Evolutionary conservation across 2,797 vertebrate genomes (phyloP), one percentile per base, ranked within the genome.

Genomic region (Phalanger gymnotis): DNA sequence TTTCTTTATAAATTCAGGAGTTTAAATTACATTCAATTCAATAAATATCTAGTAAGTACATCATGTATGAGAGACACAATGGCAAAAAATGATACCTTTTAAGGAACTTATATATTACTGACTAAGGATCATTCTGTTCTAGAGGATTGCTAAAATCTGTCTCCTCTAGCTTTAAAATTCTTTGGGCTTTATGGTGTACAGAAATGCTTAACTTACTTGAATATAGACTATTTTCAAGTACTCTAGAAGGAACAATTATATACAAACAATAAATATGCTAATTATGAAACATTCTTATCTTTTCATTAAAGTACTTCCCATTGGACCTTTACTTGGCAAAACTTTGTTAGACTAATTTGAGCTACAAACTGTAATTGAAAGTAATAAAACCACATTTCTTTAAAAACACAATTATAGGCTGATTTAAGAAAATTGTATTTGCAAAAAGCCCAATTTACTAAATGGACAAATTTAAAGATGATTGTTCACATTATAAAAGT

Each of bases 361-460:
- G 58, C 92, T 91, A 57, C 11, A 92, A 28, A 12, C 73, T n/a
- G 91, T 66, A 55, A 90, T 30, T n/a, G 56, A 96, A 93, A 93
- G 54, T 47, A 94, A 93, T 89, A 95, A 95, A 92, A n/a, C n/a
- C 53, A 31, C 16, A 96, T 61, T 61, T n/a, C 73, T 73, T 87
- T 47, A 87, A 47, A 47, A 87, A 47, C 22, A 87, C 40, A 87
- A 87, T 87, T 87, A 87, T 27, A 87, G 22, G 9, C 40, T 54
- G 7, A 95, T 25, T 89, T 47, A 95, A 92, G 40, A 91, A 11
- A 61, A 40, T 12, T 53, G 53, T 94, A 91, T 40, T 91, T 94
- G 31, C 31, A 34, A 25, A 92, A 93, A 57, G 92, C 10, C 19
- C 73, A 51, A 47, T 94, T 91, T 54, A 1, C 14, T 95, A 27